A percentile compares a stretch with the other conserved stretches of the same genome.
Evolutionary conservation across 2,113 vertebrate genomes (phyloP).

Genomic region (Muntiacus muntjak): DNA sequence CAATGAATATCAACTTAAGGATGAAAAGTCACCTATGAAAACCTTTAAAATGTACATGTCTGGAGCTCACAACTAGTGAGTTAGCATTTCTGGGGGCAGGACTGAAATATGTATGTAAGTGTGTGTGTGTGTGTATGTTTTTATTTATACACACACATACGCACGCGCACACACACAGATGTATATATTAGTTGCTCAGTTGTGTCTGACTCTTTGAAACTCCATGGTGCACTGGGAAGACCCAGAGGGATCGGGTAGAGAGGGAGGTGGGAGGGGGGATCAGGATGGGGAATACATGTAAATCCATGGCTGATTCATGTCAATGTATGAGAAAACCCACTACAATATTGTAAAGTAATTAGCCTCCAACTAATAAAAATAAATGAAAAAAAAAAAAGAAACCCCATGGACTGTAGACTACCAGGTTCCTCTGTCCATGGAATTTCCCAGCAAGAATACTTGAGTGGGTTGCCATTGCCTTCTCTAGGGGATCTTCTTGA

Average conservation of each 20-base stretch:
- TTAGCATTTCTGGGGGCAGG: background rate
- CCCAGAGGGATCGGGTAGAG: too few relatives aligned
- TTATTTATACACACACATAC: too few relatives aligned
- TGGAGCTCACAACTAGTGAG: background rate
- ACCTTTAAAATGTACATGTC: background rate
- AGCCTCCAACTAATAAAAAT: too few relatives aligned
- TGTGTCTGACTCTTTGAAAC: background rate
- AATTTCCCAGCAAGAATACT: background rate
- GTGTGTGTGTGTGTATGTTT: background rate
- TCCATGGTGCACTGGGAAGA: background rate
- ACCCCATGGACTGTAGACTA: background rate
- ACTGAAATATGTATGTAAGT: background rate
- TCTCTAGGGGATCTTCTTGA: background rate
- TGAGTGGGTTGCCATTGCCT: background rate
- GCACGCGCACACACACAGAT: background rate
- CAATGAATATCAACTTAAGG: background rate
- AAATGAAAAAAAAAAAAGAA: too few relatives aligned
- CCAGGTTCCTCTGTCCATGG: background rate
- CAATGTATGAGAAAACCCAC: too few relatives aligned
- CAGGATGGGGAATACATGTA: too few relatives aligned
- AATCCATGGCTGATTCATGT: too few relatives aligned
- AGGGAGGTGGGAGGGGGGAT: too few relatives aligned
- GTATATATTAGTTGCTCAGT: background rate
- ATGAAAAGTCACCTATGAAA: background rate
- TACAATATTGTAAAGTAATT: too few relatives aligned